A percentile compares a stretch with the other conserved stretches of the same genome.
These are phyloP conservation scores for Globodera ellingtonae DNA, from an alignment of 1,140 invertebrate genomes.

Conservation along the genomic window DNA sequence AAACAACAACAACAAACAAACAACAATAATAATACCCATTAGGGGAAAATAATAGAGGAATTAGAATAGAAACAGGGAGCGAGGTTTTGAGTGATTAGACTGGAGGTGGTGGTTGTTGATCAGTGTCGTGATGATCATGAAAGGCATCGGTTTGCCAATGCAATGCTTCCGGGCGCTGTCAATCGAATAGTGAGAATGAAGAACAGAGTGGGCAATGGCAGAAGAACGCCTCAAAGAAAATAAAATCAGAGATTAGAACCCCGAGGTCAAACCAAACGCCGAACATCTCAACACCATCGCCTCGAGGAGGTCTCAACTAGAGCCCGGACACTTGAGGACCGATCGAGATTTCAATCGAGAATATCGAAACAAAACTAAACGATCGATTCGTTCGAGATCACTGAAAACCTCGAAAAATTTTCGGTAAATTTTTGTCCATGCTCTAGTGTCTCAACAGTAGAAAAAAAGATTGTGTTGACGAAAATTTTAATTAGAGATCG, in stretches of 20 bases:
- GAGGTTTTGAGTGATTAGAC: background rate
- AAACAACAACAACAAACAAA: background rate
- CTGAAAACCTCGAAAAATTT: too few relatives aligned
- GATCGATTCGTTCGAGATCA: too few relatives aligned
- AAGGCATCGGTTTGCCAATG: background rate
- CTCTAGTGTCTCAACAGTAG: too few relatives aligned
- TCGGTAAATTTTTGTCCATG: too few relatives aligned
- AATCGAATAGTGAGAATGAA: conserved; percentile 47
- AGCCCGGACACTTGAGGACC: conserved; percentile 14
- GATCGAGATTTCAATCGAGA: too few relatives aligned
- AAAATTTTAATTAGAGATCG: too few relatives aligned
- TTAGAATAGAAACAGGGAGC: too few relatives aligned
- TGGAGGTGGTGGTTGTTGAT: background rate
- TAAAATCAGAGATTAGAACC: conserved; percentile 20
- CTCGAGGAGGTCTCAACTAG: too few relatives aligned
- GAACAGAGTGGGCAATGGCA: conserved; percentile 41
- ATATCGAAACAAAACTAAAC: too few relatives aligned
- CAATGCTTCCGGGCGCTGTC: conserved; percentile 25
- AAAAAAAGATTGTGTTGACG: too few relatives aligned
- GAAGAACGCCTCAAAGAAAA: conserved; percentile 33
- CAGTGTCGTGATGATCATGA: background rate
- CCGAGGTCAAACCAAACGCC: conserved; percentile 37
- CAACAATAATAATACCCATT: background rate
- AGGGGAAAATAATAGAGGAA: background rate
- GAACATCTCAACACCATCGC: background rate